Base-by-base conservation (phyloP, 2,888 invertebrate genomes). In the Labia minor region DNA sequence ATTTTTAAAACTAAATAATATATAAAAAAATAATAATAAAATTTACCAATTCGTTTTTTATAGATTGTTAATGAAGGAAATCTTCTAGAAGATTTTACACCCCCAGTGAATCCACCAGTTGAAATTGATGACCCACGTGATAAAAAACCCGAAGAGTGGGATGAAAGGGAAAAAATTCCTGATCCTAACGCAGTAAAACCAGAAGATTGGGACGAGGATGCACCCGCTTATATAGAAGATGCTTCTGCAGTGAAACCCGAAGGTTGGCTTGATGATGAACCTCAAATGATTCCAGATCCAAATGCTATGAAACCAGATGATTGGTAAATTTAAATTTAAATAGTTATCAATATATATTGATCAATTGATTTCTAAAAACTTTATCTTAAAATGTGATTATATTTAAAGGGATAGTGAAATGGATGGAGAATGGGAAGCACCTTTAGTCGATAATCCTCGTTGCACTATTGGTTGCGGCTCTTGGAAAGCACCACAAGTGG, bases 371-470 rank as follows among this genome's bases (percentile, higher is more conserved):
- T 33, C 0, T 6, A 21, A 8, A 16, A 20, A 37, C 33, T 10
- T 14, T 11, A 11, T 33, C 11, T 1, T 68, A 19, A 16, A 63
- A 16, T 16, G n/a, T 65, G 19, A 62, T 61, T 62, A 2, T 67
- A 67, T 61, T 70, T 71, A 6, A 71, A 81, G 82, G 96, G 98
- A 99, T 78, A 86, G 89, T 18, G 96, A 97, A 71, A 98, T 98
- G 89, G 99, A 99, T 79, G 99, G 99, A 1, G 90, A 91, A 75
- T 99, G 98, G 98, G 98, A 98, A 78, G 88, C 98, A 2, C 94
- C 97, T 0, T 81, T 92, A 67, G 85, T 97, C 26, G 88, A 89
- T 73, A 99, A 99, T 81, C 94, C 96, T 0, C 81, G 81, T 1
- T 98, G 97, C 75, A 87, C 86, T 4, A 83, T 88, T 1, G 98